A percentile compares a stretch with the other conserved stretches of the same genome.
These are phyloP conservation scores for Cydia strobilella DNA, from an alignment of 1,140 invertebrate species.

Conservation along the genomic window DNA sequence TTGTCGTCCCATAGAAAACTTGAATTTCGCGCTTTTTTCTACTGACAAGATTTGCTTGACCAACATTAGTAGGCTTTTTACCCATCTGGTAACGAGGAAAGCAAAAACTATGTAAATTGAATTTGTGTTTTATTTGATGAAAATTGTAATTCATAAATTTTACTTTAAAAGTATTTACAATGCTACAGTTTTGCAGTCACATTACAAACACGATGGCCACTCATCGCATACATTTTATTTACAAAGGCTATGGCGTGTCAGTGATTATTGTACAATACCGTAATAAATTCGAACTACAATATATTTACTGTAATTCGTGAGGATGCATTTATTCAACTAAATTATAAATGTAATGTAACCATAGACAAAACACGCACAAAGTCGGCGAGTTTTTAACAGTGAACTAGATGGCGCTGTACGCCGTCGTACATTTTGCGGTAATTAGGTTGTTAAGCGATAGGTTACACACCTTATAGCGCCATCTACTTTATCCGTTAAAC, in stretches of 20 bases:
- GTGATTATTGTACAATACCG: slow-evolving; percentile 35
- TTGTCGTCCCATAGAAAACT: too few species aligned
- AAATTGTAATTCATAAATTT: slow-evolving; percentile 77
- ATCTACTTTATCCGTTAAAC: background rate
- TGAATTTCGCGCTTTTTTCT: too few species aligned
- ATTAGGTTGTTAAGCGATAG: too few species aligned
- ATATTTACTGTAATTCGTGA: slow-evolving; percentile 29
- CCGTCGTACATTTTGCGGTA: too few species aligned
- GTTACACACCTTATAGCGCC: background rate
- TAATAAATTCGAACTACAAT: slow-evolving; percentile 37
- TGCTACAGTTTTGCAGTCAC: slow-evolving; percentile 43
- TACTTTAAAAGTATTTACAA: slow-evolving; percentile 78
- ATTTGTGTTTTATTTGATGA: slow-evolving; percentile 77
- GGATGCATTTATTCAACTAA: background rate
- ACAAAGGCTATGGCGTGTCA: slow-evolving; percentile 51
- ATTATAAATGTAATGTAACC: background rate
- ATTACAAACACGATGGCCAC: slow-evolving; percentile 52
- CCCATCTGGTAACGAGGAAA: slow-evolving; percentile 2
- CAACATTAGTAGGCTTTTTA: too few species aligned
- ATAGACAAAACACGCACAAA: background rate
- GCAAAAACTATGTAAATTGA: slow-evolving; percentile 47
- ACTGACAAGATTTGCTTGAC: too few species aligned
- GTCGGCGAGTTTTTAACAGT: background rate
- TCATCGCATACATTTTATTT: slow-evolving; percentile 51
- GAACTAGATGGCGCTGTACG: too few species aligned